Base-by-base conservation (phyloP, 1,140 invertebrate genomes). In the Drosophila neocordata region DNA sequence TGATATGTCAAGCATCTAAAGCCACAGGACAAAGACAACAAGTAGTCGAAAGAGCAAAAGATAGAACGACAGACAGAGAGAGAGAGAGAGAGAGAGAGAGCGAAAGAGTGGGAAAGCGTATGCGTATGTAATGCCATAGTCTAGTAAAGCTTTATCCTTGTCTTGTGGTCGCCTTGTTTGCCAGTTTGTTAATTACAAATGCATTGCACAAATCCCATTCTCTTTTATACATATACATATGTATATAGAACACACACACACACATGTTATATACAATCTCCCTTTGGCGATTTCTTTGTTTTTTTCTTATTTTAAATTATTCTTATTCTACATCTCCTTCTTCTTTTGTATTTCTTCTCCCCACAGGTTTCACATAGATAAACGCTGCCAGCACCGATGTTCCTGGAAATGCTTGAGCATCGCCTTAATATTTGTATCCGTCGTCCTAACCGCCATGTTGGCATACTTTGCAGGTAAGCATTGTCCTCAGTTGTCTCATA, bases 351-450 rank as follows among this genome's bases (percentile, higher is more conserved):
- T 31, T 6, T 31, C 4, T 24, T 4, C 22, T 4, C 22, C 22
- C 73, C 75, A 2, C 90, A 92, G 91, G 91, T 97, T 98, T 93
- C 96, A 97, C 93, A 96, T 98, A 93, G 96, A 97, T 93, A 98
- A 98, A 92, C 94, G 96, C 69, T 97, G 97, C 92, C 96, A 97
- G 88, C 96, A 97, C 89, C 94, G 96, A 69, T 98, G 97, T 94
- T 97, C 97, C 83, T 99, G 98, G 98, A 97, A 97, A 92, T 98
- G 97, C 92, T 95, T 97, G 90, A 96, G 96, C 91, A 96, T 98
- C 92, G 95, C 96, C 72, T 95, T 98, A 92, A 97, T 98, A 90
- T 94, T 98, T 78, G 93, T 98, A 79, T 95, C 95, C 90, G 95
- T 98, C 73, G 95, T 96, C 71, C 94, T 98, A 77, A 95, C 97